Conservation (phyloP, 2,113 vertebrate species). For the Verasper variegatus region DNA sequence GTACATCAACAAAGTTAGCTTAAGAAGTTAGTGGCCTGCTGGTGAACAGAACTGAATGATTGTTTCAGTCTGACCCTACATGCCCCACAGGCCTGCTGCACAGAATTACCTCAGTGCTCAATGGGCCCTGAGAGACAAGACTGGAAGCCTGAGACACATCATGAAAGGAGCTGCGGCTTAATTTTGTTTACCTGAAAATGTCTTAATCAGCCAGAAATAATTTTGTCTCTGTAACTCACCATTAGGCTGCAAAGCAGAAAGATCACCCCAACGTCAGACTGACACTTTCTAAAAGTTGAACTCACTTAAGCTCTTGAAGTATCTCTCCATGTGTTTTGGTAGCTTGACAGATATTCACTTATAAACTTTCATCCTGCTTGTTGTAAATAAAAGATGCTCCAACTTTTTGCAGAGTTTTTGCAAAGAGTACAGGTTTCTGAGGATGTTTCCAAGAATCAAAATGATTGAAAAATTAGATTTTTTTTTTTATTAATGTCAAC, state of each 20-base stretch:
- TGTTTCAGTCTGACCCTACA: not conserved
- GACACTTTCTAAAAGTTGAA: too few species aligned
- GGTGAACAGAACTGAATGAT: not conserved
- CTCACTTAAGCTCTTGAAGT: not conserved
- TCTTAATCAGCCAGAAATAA: not conserved
- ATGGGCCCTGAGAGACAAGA: conserved; percentile 20
- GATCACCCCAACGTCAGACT: too few species aligned
- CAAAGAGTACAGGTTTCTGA: not conserved
- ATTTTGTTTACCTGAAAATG: conserved; percentile 8
- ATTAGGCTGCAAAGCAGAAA: not conserved
- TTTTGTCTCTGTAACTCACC: not conserved
- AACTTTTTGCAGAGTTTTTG: too few species aligned
- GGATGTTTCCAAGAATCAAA: not conserved
- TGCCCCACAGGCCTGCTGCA: conserved; percentile 39
- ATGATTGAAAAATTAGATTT: not conserved
- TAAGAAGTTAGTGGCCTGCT: not conserved
- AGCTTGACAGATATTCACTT: too few species aligned
- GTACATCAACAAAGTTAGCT: not conserved
- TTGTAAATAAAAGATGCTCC: too few species aligned
- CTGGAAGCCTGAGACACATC: conserved; percentile 1
- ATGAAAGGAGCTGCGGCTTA: not conserved
- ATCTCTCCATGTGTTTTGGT: too few species aligned
- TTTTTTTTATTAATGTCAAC: not conserved
- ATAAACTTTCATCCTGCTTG: too few species aligned
- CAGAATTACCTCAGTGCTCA: conserved; percentile 30